phyloP scores from a whole-genome alignment of 2,113 vertebrate genomes.

The Martes martes region DNA sequence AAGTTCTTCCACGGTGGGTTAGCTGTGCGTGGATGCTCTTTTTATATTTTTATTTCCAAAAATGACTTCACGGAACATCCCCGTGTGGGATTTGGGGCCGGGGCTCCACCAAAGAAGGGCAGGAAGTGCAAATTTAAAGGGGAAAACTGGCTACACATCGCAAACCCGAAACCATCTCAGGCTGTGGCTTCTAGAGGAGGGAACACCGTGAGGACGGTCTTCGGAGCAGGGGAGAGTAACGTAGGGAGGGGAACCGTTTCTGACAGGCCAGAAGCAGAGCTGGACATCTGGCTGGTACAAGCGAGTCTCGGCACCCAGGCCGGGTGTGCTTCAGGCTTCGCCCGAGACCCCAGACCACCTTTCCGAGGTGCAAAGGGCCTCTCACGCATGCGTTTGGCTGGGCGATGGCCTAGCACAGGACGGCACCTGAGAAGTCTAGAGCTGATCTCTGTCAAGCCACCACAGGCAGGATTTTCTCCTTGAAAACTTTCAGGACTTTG shows the following conservation, averaged over 20 bases:
- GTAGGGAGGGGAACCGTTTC: rapidly evolving
- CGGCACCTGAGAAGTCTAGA: background rate
- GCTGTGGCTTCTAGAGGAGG: background rate
- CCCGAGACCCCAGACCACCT: background rate
- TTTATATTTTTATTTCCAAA: constrained; percentile 67
- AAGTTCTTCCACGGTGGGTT: constrained; percentile 16
- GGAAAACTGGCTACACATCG: constrained; percentile 23
- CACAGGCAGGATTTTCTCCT: background rate
- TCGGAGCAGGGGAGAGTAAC: background rate
- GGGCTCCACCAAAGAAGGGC: constrained; percentile 54
- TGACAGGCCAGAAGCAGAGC: background rate
- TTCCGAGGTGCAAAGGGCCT: background rate
- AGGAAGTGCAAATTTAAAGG: constrained; percentile 50
- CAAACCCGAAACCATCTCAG: constrained; percentile 22
- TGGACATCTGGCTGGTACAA: background rate
- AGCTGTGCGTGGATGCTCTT: constrained; percentile 21
- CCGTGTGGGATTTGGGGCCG: constrained; percentile 38
- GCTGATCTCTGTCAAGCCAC: background rate
- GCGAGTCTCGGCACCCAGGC: background rate
- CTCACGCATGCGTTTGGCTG: background rate
- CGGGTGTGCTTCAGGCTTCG: background rate
- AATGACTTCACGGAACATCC: constrained; percentile 51
- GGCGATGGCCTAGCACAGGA: too few relatives aligned
- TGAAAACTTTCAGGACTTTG: background rate
- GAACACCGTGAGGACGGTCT: background rate